A percentile compares a stretch with the other conserved stretches of the same genome.
Evolutionary conservation across 2,888 invertebrate species (phyloP).

Genomic region (Ichneumoninae sp.): DNA sequence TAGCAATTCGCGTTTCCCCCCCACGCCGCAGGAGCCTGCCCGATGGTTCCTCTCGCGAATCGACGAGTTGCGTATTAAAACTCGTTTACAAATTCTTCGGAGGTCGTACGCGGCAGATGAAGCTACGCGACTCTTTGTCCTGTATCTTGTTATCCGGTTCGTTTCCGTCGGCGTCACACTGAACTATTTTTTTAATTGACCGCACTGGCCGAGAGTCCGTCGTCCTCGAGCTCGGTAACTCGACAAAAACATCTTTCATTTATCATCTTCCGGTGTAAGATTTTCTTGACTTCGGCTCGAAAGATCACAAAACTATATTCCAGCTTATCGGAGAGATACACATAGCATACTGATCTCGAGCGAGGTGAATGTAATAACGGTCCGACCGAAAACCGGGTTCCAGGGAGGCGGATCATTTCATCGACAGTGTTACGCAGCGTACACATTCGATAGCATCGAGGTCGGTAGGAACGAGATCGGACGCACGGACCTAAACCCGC

Average conservation of each 20-base stretch:
- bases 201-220: neutral
- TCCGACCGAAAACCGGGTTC: slow-evolving; percentile 64
- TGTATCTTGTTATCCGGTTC: slow-evolving; percentile 47
- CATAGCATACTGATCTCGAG: slow-evolving; percentile 26
- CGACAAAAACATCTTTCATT: neutral
- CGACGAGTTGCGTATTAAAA: slow-evolving; percentile 50
- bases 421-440: slow-evolving; percentile 51
- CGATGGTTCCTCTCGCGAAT: slow-evolving; percentile 50
- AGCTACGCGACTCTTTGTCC: neutral
- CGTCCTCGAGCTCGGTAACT: neutral
- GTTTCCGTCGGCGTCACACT: slow-evolving; percentile 6
- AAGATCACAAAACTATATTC: neutral
- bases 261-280: neutral
- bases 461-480: slow-evolving; percentile 48
- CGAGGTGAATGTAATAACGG: slow-evolving; percentile 65
- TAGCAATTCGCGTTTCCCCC: slow-evolving; percentile 65
- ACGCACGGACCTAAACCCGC: slow-evolving; percentile 21
- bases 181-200: slow-evolving; percentile 23
- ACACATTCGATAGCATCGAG: slow-evolving; percentile 59
- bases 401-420: slow-evolving; percentile 43
- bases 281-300: neutral
- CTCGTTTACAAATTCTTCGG: slow-evolving; percentile 67
- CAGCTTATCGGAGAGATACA: slow-evolving; percentile 17
- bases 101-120: slow-evolving; percentile 30
- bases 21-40: slow-evolving; percentile 40